Conservation (phyloP, 1,140 invertebrate genomes). For the Cyrtorhinus lividipennis region DNA sequence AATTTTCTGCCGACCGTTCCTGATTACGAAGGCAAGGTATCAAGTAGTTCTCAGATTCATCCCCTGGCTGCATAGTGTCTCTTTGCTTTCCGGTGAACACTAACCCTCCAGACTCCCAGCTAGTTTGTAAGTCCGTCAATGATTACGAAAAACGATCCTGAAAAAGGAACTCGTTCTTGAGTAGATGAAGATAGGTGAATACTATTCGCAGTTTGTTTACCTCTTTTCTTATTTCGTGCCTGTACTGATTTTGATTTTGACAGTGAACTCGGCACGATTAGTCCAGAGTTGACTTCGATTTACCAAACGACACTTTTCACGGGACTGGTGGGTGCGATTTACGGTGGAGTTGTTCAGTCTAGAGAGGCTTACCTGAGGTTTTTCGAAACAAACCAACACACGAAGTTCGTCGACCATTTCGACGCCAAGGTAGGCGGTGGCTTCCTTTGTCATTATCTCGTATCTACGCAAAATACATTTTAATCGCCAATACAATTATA, state of each 20-base stretch:
- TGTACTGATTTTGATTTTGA: constrained; percentile 27
- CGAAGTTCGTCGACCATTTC: constrained; percentile 44
- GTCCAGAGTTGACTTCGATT: constrained; percentile 41
- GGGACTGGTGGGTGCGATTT: constrained; percentile 38
- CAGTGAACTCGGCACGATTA: constrained; percentile 43
- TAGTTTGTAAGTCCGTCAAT: not conserved
- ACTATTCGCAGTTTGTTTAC: too few species aligned
- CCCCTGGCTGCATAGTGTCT: too few species aligned
- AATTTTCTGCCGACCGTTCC: too few species aligned
- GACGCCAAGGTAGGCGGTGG: constrained; percentile 48
- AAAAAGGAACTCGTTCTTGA: not conserved
- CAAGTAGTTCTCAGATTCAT: too few species aligned
- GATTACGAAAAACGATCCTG: not conserved
- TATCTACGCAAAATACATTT: too few species aligned
- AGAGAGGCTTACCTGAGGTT: constrained; percentile 45
- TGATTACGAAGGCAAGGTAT: too few species aligned
- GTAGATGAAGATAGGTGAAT: not conserved
- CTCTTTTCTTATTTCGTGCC: not conserved
- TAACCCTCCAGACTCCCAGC: not conserved
- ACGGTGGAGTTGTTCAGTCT: constrained; percentile 45
- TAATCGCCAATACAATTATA: too few species aligned
- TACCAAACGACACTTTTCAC: constrained; percentile 39
- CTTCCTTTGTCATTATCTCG: not conserved
- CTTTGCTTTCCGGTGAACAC: too few species aligned
- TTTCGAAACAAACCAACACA: constrained; percentile 55